phyloP scores from a whole-genome alignment of 1,140 invertebrate species.

The Gryllus bimaculatus region DNA sequence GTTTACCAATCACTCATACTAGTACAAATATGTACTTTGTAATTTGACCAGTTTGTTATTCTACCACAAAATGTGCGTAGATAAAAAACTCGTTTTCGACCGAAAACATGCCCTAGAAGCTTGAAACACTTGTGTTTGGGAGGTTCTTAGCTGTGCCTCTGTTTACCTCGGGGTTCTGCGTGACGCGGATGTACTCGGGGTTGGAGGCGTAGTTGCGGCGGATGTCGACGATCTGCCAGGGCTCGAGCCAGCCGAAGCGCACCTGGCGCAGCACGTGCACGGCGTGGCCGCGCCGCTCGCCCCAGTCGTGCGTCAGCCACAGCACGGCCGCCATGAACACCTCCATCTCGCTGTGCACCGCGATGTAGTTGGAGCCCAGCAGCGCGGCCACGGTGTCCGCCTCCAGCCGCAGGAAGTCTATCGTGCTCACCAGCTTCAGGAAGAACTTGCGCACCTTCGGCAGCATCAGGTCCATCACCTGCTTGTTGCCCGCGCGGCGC shows the following conservation, averaged over 20 bases:
- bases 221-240: conserved; percentile 61
- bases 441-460: conserved; percentile 62
- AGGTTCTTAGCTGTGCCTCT: conserved; percentile 28
- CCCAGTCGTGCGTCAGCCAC: conserved; percentile 61
- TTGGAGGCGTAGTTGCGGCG: conserved; percentile 53
- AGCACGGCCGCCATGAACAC: conserved; percentile 56
- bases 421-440: conserved; percentile 55
- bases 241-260: conserved; percentile 59
- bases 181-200: conserved; percentile 54
- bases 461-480: conserved; percentile 59
- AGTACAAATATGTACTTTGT: too few species aligned
- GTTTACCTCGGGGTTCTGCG: conserved; percentile 51
- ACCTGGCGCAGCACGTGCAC: conserved; percentile 52
- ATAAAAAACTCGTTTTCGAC: too few species aligned
- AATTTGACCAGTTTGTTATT: too few species aligned
- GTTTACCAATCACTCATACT: too few species aligned
- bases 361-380: conserved; percentile 55
- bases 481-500: conserved; percentile 38
- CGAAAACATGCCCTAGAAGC: too few species aligned
- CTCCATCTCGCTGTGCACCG: conserved; percentile 51
- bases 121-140: too few species aligned
- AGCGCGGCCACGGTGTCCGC: conserved; percentile 50
- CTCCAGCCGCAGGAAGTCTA: conserved; percentile 53
- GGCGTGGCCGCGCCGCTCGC: conserved; percentile 39
- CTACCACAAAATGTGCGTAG: too few species aligned